Percentiles rank a stretch among this genome's conserved stretches.
These are phyloP conservation scores for Epicauta chinensis DNA, from an alignment of 1,140 invertebrate genomes.

Conservation along the genomic window DNA sequence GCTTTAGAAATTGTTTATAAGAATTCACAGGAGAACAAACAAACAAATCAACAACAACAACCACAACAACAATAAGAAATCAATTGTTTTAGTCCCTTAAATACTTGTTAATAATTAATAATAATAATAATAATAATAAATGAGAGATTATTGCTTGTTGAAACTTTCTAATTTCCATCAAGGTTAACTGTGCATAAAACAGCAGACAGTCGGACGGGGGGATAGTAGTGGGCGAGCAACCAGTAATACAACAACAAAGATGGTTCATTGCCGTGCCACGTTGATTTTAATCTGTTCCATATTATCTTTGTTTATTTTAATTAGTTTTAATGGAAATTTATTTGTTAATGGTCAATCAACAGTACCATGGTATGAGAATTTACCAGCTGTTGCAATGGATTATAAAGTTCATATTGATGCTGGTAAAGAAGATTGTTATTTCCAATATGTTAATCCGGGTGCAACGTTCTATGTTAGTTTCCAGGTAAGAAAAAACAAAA, in stretches of 20 bases:
- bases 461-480: constrained; percentile 92
- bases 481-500: constrained; percentile 59
- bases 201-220: too few species aligned
- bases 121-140: not conserved
- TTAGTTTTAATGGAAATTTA: constrained; percentile 8
- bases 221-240: not conserved
- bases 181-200: too few species aligned
- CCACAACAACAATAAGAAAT: constrained; percentile 9
- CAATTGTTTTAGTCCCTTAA: not conserved
- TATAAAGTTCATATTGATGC: constrained; percentile 91
- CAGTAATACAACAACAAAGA: constrained; percentile 5
- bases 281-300: constrained; percentile 5
- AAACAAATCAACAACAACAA: constrained; percentile 8
- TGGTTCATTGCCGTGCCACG: constrained; percentile 12
- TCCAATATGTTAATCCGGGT: constrained; percentile 83
- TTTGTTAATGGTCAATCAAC: constrained; percentile 23
- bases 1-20: constrained; percentile 94
- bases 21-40: constrained; percentile 50
- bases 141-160: too few species aligned
- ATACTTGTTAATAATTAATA: not conserved
- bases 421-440: constrained; percentile 92
- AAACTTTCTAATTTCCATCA: constrained; percentile 10
- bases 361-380: constrained; percentile 67
- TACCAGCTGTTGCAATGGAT: constrained; percentile 88
- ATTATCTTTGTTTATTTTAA: constrained; percentile 9